These are phyloP conservation scores for Umimayanthus kanabou DNA, from an alignment of 92 coral and sea anemone genomes.

Conservation along the genomic window DNA sequence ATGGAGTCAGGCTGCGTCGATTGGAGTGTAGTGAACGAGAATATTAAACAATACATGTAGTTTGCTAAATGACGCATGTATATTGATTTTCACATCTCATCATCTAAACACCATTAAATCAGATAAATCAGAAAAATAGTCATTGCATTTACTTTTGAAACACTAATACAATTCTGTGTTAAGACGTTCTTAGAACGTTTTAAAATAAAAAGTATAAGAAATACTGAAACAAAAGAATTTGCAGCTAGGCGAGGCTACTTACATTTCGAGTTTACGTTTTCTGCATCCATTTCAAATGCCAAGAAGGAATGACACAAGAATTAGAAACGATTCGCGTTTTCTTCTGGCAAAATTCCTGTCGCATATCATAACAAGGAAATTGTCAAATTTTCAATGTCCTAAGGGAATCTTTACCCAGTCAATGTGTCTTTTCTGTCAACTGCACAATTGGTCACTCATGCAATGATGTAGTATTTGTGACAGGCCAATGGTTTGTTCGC, in stretches of 20 bases:
- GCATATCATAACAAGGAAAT: constrained; percentile 21
- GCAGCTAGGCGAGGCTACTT: not conserved
- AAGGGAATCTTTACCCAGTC: not conserved
- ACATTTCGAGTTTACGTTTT: not conserved
- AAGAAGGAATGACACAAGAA: not conserved
- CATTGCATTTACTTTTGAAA: not conserved
- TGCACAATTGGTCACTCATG: not conserved
- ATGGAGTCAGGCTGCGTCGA: not conserved
- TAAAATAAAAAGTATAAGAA: too few relatives aligned
- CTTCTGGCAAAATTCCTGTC: not conserved
- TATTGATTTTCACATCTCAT: not conserved
- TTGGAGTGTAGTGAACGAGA: not conserved
- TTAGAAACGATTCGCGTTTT: not conserved
- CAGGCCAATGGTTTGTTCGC: not conserved
- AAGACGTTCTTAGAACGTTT: too few relatives aligned
- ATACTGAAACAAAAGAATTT: too few relatives aligned
- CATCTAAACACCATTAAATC: not conserved
- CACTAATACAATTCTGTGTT: not conserved
- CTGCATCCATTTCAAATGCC: not conserved
- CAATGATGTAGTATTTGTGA: not conserved
- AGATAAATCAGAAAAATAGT: not conserved
- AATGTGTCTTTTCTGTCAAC: not conserved
- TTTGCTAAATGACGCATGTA: not conserved
- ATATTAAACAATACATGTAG: not conserved
- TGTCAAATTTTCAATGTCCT: not conserved